Percentiles rank a stretch among this genome's conserved stretches.
These are phyloP conservation scores for Trididemnum miniatum DNA, from an alignment of 23 tunicate species.

Conservation along the genomic window DNA sequence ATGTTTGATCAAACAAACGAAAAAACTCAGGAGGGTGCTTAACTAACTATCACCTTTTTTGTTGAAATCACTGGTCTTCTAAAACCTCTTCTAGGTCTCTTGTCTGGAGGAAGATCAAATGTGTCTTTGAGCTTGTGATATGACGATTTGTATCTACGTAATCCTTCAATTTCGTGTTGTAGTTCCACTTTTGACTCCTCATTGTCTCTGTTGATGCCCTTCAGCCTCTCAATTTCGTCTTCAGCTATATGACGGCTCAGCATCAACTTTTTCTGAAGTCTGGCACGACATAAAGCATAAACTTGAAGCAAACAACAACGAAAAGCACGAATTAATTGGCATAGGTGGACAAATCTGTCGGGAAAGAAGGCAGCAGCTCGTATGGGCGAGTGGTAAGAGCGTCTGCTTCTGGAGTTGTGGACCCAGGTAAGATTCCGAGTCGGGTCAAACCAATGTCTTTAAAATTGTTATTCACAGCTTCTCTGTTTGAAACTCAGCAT, in stretches of 20 bases:
- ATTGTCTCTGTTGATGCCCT: neutral
- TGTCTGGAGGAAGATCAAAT: conserved; percentile 86
- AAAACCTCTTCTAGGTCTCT: conserved; percentile 79
- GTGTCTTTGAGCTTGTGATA: conserved; percentile 81
- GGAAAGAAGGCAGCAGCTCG: no score
- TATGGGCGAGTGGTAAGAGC: no score
- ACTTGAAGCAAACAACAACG: no score
- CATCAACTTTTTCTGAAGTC: neutral
- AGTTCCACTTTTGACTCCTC: conserved; percentile 10
- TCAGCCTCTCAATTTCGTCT: conserved; percentile 17
- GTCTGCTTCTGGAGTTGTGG: no score
- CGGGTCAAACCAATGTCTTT: no score
- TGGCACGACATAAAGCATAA: neutral
- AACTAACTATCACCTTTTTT: conserved; percentile 88
- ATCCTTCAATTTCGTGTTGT: conserved; percentile 19
- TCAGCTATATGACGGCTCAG: neutral
- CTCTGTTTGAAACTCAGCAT: no score
- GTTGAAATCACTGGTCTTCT: conserved; percentile 85
- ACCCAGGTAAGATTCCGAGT: no score
- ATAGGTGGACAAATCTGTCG: no score
- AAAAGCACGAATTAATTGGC: no score
- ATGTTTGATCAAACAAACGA: no score
- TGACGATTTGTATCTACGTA: conserved; percentile 66
- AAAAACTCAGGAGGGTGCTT: no score
- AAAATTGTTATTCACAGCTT: no score